Evolutionary conservation across 1,140 invertebrate species (phyloP), one percentile per base, ranked within the genome.

Genomic region (Drosophila nasuta): DNA sequence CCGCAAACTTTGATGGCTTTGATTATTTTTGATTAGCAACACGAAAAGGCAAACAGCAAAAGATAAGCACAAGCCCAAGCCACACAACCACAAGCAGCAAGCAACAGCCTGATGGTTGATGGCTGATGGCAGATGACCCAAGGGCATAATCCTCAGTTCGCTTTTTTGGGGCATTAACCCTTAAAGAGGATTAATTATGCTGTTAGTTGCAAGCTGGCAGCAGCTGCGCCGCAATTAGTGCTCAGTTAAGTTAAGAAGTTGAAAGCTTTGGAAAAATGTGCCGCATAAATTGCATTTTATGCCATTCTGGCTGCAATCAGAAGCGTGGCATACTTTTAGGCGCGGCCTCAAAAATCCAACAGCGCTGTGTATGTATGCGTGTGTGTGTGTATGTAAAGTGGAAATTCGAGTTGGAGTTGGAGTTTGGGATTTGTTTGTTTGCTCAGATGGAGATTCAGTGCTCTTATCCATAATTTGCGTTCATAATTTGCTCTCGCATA

Each of bases 111-210:
- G 33, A 4, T 7, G 33, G 33, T 3, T 33, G 33, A 33, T 33
- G 33, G 33, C 33, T 33, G 33, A 33, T 33, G 35, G 35, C 35
- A 2, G 35, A 45, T 17, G 11, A 30, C n/a, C n/a, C 15, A 7
- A 35, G 17, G 30, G 35, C 46, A 25, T 62, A 62, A 62, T 43
- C 38, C 38, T 45, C 7, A 10, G 30, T 62, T 11, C 3, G 20
- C 20, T 30, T 70, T 43, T 17, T 25, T 35, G 58, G 28, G 43
- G 11, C 11, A n/a, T 52, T 35, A 20, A 64, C 15, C 72, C 28
- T 38, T 51, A 41, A 70, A 81, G 73, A 58, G 79, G 75, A 81
- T 87, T 86, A 86, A 73, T 82, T 79, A 69, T 82, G 79, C 66
- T 76, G 48, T 77, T 65, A 82, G 62, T 75, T 74, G 77, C 81